Percentiles rank a stretch among this genome's conserved stretches.
phyloP scores from a whole-genome alignment of 2,113 vertebrate genomes.

The Gymnorhina tibicen region DNA sequence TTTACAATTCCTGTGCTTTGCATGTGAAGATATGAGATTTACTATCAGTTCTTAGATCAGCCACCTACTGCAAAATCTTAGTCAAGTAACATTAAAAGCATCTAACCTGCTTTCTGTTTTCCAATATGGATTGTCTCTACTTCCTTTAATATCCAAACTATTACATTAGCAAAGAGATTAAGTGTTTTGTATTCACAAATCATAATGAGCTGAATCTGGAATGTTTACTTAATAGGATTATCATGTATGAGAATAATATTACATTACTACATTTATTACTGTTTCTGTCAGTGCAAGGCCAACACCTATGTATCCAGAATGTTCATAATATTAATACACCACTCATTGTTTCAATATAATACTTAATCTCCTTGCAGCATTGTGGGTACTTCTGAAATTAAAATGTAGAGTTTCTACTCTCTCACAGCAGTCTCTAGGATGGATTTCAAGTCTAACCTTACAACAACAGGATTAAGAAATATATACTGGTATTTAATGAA shows the following conservation, averaged over 20 bases:
- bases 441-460: background rate
- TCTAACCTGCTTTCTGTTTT: background rate
- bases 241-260: background rate
- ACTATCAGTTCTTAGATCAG: background rate
- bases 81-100: background rate
- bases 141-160: background rate
- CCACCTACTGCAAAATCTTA: background rate
- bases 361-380: background rate
- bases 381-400: background rate
- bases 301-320: background rate
- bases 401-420: background rate
- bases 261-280: background rate
- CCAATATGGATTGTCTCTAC: background rate
- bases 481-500: background rate
- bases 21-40: background rate
- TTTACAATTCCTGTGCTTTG: background rate
- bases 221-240: constrained; percentile 34
- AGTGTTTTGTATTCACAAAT: background rate
- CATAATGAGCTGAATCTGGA: background rate
- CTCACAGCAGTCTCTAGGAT: background rate
- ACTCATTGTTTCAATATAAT: background rate
- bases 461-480: background rate
- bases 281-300: background rate
- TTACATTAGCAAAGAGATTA: background rate
- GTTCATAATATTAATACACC: background rate